Conservation (phyloP, 2,888 invertebrate species). For the Prenolepis imparis region DNA sequence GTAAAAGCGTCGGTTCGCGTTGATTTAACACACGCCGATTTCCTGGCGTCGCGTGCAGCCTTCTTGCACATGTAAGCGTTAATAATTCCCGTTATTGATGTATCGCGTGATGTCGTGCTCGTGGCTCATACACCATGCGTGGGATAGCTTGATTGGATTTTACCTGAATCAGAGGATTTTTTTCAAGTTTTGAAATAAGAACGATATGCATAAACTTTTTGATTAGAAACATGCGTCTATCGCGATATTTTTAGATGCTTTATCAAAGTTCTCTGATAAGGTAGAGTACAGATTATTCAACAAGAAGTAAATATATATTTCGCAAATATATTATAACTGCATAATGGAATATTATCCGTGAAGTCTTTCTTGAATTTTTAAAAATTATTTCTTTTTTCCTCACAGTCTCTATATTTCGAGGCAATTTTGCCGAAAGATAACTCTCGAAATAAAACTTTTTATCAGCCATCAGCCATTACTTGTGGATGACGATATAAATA, state of each 20-base stretch:
- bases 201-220: not conserved
- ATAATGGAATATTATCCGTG: not conserved
- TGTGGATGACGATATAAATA: not conserved
- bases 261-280: not conserved
- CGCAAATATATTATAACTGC: not conserved
- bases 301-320: constrained; percentile 1
- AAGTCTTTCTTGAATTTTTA: not conserved
- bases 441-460: not conserved
- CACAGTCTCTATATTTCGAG: not conserved
- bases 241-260: not conserved
- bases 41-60: constrained; percentile 54
- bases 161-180: constrained; percentile 19
- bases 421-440: not conserved
- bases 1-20: not conserved
- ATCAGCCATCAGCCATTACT: too few species aligned
- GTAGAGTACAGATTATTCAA: not conserved
- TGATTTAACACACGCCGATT: constrained; percentile 31
- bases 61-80: constrained; percentile 52
- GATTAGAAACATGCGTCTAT: not conserved
- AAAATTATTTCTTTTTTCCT: not conserved
- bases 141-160: not conserved
- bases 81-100: constrained; percentile 69
- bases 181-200: not conserved
- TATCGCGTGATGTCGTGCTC: constrained; percentile 60
- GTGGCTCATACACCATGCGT: not conserved